A percentile compares a stretch with the other conserved stretches of the same genome.
Conservation (phyloP, 1,140 invertebrate genomes). For the Drosophila quadrilineata region DNA sequence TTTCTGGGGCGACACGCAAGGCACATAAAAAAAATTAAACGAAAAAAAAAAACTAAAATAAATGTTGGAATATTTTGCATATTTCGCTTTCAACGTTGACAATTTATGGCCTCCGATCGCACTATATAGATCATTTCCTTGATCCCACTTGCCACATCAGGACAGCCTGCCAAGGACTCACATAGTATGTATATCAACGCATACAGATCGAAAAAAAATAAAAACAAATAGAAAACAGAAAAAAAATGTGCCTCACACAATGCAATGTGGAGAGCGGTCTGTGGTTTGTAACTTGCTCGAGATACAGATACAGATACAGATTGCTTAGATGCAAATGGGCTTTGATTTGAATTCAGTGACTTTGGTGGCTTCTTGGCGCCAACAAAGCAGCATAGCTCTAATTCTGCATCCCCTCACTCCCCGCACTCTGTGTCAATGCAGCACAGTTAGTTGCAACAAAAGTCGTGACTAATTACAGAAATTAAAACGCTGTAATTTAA, state of each 20-base stretch:
- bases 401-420: slow-evolving; percentile 8
- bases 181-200: slow-evolving; percentile 4
- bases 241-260: not conserved
- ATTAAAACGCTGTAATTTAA: slow-evolving; percentile 82
- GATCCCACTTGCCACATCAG: slow-evolving; percentile 37
- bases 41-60: too few relatives aligned
- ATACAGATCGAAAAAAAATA: slow-evolving; percentile 4
- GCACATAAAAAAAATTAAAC: too few relatives aligned
- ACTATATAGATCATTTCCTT: slow-evolving; percentile 72
- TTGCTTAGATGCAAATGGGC: slow-evolving; percentile 47
- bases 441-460: slow-evolving; percentile 31
- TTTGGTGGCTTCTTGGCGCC: slow-evolving; percentile 52
- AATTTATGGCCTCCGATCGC: slow-evolving; percentile 59
- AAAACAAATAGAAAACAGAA: not conserved
- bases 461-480: slow-evolving; percentile 82
- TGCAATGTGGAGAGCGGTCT: not conserved
- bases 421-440: not conserved
- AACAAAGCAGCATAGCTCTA: not conserved
- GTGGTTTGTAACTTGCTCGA: slow-evolving; percentile 10
- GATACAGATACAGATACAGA: slow-evolving; percentile 39
- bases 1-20: too few relatives aligned
- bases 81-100: slow-evolving; percentile 41
- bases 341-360: slow-evolving; percentile 31
- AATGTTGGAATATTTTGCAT: slow-evolving; percentile 61
- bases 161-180: not conserved